Conservation (phyloP, 2,113 vertebrate genomes). For the Erpornis zantholeuca region DNA sequence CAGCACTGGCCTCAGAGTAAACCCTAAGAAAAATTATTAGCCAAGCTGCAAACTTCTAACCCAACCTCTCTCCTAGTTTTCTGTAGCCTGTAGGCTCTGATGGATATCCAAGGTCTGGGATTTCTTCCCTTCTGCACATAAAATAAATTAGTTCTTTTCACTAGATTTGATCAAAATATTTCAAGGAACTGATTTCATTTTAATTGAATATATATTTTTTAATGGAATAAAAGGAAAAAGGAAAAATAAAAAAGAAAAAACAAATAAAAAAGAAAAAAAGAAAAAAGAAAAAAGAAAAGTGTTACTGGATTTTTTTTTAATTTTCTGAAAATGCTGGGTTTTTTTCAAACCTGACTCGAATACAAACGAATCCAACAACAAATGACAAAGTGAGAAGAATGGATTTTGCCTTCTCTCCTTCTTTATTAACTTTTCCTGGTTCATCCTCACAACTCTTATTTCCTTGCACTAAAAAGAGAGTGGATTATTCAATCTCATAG, state of each 20-base stretch:
- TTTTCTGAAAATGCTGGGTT: neutral
- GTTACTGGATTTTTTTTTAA: accelerated
- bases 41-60: neutral
- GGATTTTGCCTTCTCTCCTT: neutral
- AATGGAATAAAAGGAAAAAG: neutral
- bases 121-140: neutral
- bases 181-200: neutral
- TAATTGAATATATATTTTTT: neutral
- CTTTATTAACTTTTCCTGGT: neutral
- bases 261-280: neutral
- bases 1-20: neutral
- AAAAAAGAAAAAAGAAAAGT: no score
- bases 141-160: neutral
- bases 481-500: neutral
- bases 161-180: neutral
- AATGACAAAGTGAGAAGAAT: neutral
- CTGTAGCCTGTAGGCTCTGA: neutral
- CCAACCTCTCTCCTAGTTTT: neutral
- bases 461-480: neutral
- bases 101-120: neutral
- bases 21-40: neutral
- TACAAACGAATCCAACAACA: neutral
- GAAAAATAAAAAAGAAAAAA: neutral
- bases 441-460: neutral
- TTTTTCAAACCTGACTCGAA: neutral